Conservation (phyloP, 2,797 vertebrate genomes). For the Calcarius lapponicus region DNA sequence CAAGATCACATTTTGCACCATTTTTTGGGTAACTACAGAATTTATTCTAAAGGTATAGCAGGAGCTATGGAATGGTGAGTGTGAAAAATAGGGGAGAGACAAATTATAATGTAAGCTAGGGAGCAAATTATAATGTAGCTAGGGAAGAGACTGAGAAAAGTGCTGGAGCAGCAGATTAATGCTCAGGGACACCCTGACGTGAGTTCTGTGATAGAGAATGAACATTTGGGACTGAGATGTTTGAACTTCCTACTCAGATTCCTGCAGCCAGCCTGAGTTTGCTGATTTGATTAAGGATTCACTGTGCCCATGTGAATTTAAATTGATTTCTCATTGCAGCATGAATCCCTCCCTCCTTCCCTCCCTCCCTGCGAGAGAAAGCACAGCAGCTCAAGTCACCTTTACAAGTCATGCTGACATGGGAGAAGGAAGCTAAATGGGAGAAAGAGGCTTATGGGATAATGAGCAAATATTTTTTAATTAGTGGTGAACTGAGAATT, state of each 20-base stretch:
- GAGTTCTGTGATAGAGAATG: neutral
- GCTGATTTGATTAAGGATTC: conserved; percentile 22
- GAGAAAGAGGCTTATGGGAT: neutral
- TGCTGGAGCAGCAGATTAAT: neutral
- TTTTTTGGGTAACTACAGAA: neutral
- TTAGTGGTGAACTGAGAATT: neutral
- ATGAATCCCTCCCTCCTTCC: neutral
- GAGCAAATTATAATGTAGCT: neutral
- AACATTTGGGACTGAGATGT: neutral
- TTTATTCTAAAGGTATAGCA: neutral
- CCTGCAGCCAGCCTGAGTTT: conserved; percentile 2
- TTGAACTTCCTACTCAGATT: conserved; percentile 6
- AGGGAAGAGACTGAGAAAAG: neutral
- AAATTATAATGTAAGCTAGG: neutral
- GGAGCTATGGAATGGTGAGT: neutral
- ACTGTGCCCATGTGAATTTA: conserved; percentile 24
- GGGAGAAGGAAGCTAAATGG: neutral
- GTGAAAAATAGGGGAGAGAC: neutral
- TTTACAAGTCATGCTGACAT: neutral
- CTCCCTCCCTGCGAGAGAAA: neutral
- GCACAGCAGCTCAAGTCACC: neutral
- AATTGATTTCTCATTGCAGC: conserved; percentile 35
- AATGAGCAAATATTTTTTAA: conserved; percentile 19
- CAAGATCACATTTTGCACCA: neutral
- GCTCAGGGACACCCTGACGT: neutral